A percentile compares a stretch with the other conserved stretches of the same genome.
Evolutionary conservation across 2,888 invertebrate species (phyloP).

Genomic region (Luffia ferchaultella): DNA sequence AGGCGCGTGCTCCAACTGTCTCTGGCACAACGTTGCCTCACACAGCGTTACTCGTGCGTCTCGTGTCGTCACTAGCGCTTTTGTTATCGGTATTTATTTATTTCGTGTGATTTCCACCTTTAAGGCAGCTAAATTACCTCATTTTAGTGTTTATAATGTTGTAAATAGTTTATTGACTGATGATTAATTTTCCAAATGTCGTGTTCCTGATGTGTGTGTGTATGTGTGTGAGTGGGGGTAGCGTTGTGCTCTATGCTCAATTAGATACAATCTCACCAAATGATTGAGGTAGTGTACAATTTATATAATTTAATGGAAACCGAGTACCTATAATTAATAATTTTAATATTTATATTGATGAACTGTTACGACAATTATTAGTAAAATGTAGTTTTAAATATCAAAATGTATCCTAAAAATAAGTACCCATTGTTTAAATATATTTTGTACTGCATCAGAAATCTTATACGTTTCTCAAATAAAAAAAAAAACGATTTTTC

Average conservation of each 20-base stretch:
- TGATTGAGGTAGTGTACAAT: slow-evolving; percentile 12
- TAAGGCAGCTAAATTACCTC: slow-evolving; percentile 56
- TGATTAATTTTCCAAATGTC: slow-evolving; percentile 59
- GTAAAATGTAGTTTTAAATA: slow-evolving; percentile 31
- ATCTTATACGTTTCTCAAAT: slow-evolving; percentile 35
- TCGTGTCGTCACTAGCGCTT: neutral
- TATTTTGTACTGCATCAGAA: slow-evolving; percentile 36
- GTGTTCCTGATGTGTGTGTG: slow-evolving; percentile 56
- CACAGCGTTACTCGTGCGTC: slow-evolving; percentile 40
- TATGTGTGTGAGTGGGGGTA: slow-evolving; percentile 52
- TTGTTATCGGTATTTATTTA: slow-evolving; percentile 54
- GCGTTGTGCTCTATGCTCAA: slow-evolving; percentile 66
- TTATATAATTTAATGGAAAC: slow-evolving; percentile 57
- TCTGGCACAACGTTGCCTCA: slow-evolving; percentile 58
- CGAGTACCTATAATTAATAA: slow-evolving; percentile 64
- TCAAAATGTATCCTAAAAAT: slow-evolving; percentile 30
- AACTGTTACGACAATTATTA: slow-evolving; percentile 50
- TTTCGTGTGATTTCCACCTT: slow-evolving; percentile 54
- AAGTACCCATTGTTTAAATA: slow-evolving; percentile 31
- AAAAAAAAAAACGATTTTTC: slow-evolving; percentile 30
- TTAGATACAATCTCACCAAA: slow-evolving; percentile 64
- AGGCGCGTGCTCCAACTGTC: slow-evolving; percentile 10
- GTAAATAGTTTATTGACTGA: slow-evolving; percentile 59
- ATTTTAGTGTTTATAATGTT: slow-evolving; percentile 47
- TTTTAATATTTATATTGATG: slow-evolving; percentile 66